Evolutionary conservation across 2,797 vertebrate genomes (phyloP), one percentile per base, ranked within the genome.

Genomic region (Cheracebus regulus): DNA sequence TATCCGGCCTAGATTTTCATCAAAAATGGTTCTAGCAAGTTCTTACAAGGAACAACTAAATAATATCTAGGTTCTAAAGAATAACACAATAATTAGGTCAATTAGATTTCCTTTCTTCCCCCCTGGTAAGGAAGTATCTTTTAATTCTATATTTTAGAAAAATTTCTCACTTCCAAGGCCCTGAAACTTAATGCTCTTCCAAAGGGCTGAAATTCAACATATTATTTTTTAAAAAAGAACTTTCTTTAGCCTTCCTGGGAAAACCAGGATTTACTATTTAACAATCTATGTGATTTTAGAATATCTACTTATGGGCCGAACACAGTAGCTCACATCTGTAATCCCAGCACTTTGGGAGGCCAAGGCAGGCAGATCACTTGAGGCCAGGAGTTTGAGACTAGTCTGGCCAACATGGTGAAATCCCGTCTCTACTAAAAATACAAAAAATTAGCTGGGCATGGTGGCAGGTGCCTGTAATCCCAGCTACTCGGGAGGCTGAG

Each of bases 141-240:
- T 82, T 96, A 57, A 82, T 88, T 88, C 33, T 11, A 6, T 67
- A 36, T 64, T 91, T 88, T 91, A 78, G 78, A 90, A 93, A 93
- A 78, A 72, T 48, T 33, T 52, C 33, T 85, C 58, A 81, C 19
- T 46, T 64, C 64, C 22, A 82, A 95, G n/a, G 26, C 24, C 57
- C 26, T 64, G 28, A 20, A 93, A 72, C 9, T 80, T 90, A 94
- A 84, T 50, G n/a, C 58, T 85, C 57, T 61, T 93, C 24, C 80
- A 41, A 82, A 64, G 7, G 50, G 30, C 58, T 95, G 70, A 39
- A 28, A 81, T 41, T 89, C 30, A 91, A 72, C 19, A 36, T 57
- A 88, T 15, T 93, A 36, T 81, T 95, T 88, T 81, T 41, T 4
- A 46, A 89, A 84, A 91, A 55, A 80, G 4, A 90, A 48, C 28